These are phyloP conservation scores for Sphaeramia orbicularis DNA, from an alignment of 2,797 vertebrate genomes.

Conservation along the genomic window DNA sequence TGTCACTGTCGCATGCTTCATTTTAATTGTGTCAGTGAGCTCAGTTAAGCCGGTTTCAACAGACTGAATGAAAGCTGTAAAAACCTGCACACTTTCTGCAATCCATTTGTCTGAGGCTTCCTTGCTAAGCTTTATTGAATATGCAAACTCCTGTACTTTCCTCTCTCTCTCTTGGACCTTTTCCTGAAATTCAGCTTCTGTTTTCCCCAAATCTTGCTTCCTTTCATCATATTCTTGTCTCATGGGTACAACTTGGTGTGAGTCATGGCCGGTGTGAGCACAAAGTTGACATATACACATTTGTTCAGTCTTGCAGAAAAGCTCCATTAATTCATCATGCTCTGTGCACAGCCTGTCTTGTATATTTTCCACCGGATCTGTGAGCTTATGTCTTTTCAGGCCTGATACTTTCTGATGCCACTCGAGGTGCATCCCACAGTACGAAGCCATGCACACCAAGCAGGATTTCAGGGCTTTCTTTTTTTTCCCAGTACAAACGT, in stretches of 20 bases:
- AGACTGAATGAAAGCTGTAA: background rate
- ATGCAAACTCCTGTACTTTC: conserved; percentile 10
- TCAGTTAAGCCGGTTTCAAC: conserved; percentile 45
- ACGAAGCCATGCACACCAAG: conserved; percentile 29
- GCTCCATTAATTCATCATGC: conserved; percentile 10
- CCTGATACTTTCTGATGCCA: conserved; percentile 7
- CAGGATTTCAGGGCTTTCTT: conserved; percentile 44
- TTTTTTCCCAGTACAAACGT: conserved; percentile 9
- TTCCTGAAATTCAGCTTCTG: background rate
- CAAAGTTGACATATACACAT: conserved; percentile 25
- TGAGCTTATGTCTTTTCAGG: conserved; percentile 44
- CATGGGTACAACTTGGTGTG: conserved; percentile 29
- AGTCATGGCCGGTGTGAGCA: background rate
- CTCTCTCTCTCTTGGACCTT: conserved; percentile 8
- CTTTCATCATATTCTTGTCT: conserved; percentile 21
- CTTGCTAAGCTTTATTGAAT: background rate
- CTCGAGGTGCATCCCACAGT: conserved; percentile 36
- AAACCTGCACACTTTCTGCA: conserved; percentile 3
- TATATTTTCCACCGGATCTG: conserved; percentile 15
- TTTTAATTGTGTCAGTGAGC: conserved; percentile 4
- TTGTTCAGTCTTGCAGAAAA: conserved; percentile 31
- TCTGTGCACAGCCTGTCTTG: conserved; percentile 12
- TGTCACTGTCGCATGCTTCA: background rate
- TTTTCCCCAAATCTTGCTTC: conserved; percentile 19
- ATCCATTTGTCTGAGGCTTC: conserved; percentile 14